Base-by-base conservation (phyloP, 1,140 invertebrate species). In the Nephila pilipes region DNA sequence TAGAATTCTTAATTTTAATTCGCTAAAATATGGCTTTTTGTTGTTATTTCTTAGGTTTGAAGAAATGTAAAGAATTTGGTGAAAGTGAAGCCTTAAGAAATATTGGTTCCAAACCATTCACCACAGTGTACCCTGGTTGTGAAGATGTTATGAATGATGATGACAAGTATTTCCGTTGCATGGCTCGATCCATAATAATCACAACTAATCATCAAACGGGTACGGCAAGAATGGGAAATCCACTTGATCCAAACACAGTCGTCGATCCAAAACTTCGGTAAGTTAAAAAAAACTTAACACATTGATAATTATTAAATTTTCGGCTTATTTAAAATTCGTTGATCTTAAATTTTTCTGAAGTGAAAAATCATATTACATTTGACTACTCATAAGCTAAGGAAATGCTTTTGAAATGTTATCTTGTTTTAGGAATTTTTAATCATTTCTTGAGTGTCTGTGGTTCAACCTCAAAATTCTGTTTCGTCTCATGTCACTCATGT, bases 131-230 rank as follows among this genome's bases (percentile, higher is more conserved):
- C 46, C 98, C 98, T 1, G 97, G 97, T 32, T 98, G 98, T 94
- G 97, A 96, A 93, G 96, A 97, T 75, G 96, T 96, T 29, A 96
- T 96, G 94, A 98, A 98, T 94, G 97, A 96, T n/a, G 97, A 97
- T 1, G 98, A 98, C 93, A 96, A 96, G 4, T 98, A 98, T 94
- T 97, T 98, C 96, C 97, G 98, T 94, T 98, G 98, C 95, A 97
- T 97, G 94, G 97, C 98, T 16, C 95, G 97, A 36, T 97, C 97
- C 29, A 97, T 98, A 79, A 97, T 97, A 1, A 97, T 98, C 97
- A 98, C 98, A 2, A 97, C 98, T 93, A 98, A 98, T 95, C 95
- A 96, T 93, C 95, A 94, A 0, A 94, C 94, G 0, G 95, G 96
- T 55, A 96, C 95, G 6, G 97, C 97, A n/a, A 98, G 98, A 95